Evolutionary conservation across 2,888 invertebrate genomes (phyloP).

Genomic region (Leucophora obtusa): DNA sequence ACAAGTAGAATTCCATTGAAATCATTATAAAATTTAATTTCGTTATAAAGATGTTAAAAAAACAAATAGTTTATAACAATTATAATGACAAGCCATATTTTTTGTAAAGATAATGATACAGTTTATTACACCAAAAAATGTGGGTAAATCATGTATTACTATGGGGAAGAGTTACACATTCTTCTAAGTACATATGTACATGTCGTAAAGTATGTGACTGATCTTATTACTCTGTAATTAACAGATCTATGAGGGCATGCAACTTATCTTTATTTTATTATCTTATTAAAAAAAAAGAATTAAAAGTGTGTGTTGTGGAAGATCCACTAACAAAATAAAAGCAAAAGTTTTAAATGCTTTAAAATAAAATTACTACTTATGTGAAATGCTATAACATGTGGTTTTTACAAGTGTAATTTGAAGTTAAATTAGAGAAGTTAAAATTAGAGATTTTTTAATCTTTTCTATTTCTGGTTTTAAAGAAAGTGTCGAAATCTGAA

Average conservation of each 20-base stretch:
- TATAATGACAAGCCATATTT: constrained; percentile 6
- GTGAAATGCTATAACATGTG: background rate
- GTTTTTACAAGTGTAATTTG: background rate
- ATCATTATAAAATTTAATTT: background rate
- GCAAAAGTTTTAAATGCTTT: background rate
- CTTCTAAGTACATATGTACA: background rate
- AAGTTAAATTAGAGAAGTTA: background rate
- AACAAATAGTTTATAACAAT: constrained; percentile 19
- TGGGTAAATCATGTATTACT: background rate
- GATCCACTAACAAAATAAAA: background rate
- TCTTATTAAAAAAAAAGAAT: background rate
- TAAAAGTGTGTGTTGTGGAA: constrained; percentile 1
- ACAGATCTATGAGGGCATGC: constrained; percentile 44
- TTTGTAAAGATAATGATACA: background rate
- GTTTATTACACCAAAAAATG: constrained; percentile 1
- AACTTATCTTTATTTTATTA: constrained; percentile 11
- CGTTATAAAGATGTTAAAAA: constrained; percentile 19
- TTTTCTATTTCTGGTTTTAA: background rate
- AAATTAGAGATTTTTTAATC: background rate
- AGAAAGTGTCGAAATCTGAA: background rate
- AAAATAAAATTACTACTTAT: background rate
- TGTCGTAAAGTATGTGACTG: constrained; percentile 32
- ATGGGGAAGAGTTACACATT: background rate
- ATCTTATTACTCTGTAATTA: constrained; percentile 50
- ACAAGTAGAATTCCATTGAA: background rate